Evolutionary conservation across 37 sponge, comb jelly and placozoan genomes (phyloP).

Genomic region (Geodia barretti): DNA sequence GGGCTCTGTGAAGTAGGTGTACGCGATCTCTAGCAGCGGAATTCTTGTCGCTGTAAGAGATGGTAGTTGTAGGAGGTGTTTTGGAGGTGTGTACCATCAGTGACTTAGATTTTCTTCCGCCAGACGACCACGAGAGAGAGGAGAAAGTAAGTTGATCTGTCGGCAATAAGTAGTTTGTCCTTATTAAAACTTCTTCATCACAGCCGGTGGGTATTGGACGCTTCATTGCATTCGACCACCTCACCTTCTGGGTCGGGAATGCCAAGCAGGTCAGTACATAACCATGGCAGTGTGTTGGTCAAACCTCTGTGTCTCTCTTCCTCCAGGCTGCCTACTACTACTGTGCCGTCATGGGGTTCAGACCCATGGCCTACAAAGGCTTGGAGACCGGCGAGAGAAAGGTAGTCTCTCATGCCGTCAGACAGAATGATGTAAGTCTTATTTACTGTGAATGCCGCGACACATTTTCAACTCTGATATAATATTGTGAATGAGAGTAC

Average conservation of each 20-base stretch:
- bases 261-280: conserved; percentile 94
- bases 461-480: not conserved
- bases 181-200: not conserved
- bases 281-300: not conserved
- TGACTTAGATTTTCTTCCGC: not conserved
- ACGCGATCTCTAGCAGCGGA: too few species aligned
- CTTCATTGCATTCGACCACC: conserved; percentile 93
- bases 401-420: conserved; percentile 89
- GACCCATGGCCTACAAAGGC: conserved; percentile 86
- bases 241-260: conserved; percentile 98
- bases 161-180: not conserved
- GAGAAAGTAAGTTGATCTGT: conserved; percentile 32
- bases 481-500: not conserved
- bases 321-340: conserved; percentile 90
- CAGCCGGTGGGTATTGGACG: conserved; percentile 89
- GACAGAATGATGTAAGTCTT: conserved; percentile 81
- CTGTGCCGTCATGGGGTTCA: conserved; percentile 80
- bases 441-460: not conserved
- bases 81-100: not conserved
- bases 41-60: too few species aligned
- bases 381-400: conserved; percentile 92
- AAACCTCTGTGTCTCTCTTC: not conserved
- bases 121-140: conserved; percentile 49
- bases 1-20: too few species aligned
- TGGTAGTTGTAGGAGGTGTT: not conserved